Base-by-base conservation (phyloP, 2,113 vertebrate species). In the Meriones unguiculatus region DNA sequence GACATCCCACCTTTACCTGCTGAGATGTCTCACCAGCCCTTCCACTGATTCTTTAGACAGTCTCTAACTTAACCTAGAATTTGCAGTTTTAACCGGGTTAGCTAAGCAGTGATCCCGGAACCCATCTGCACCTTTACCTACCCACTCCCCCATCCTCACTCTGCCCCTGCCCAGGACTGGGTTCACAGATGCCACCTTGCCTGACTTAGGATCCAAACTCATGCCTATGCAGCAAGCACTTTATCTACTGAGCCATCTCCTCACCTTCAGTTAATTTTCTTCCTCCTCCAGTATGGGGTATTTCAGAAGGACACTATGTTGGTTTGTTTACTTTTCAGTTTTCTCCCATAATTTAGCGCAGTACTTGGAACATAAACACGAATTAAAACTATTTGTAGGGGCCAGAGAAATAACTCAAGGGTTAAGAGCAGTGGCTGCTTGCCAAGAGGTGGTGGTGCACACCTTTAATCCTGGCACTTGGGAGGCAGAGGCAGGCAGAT, bases 301-400 rank as follows among this genome's bases (percentile, higher is more conserved):
- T 30, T 84, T 50, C n/a, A 72, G 54, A 28, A 90, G 13, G 38
- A 88, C 20, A 91, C 18, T n/a, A 72, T 38, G 54, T 59, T 62
- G 12, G 57, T 24, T 81, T n/a, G 12, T 77, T 77, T 13, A n/a
- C 6, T 76, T 95, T 95, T 95, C 28, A 87, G 3, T 91, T 93
- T 28, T 87, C 32, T 94, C 46, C 35, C 32, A 64, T 94, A 93
- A 95, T 70, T 94, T 65, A 96, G 52, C 62, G 77, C 24, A 89
- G 38, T 87, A 22, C 7, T 28, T 89, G 38, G 62, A 86, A 54
- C 38, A 91, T 78, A 93, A 96, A 89, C 52, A 38, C 5, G 77
- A 38, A 87, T 96, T 89, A 70, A 87, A 96, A 96, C 82, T 91
- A 70, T 95, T 76, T 88, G 30, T 52, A 80, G 25, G 28, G 62